phyloP scores from a whole-genome alignment of 2,113 vertebrate genomes.

The Rutilus rutilus region DNA sequence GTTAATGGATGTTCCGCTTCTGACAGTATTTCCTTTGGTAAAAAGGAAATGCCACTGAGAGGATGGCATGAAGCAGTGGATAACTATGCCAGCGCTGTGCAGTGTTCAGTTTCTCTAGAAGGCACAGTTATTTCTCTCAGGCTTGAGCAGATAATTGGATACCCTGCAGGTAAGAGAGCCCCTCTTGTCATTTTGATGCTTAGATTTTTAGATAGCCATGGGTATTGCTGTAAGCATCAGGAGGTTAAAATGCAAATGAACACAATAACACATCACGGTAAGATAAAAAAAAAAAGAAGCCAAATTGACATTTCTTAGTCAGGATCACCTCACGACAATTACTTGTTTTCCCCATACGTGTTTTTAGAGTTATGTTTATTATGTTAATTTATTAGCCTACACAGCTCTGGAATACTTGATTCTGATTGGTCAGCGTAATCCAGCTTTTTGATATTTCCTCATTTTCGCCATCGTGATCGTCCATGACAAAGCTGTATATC shows the following conservation, averaged over 20 bases:
- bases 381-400: too few relatives aligned
- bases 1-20: not conserved
- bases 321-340: too few relatives aligned
- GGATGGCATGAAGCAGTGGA: not conserved
- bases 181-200: slow-evolving; percentile 20
- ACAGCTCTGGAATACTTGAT: too few relatives aligned
- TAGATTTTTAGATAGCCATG: not conserved
- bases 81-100: not conserved
- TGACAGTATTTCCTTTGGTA: slow-evolving; percentile 18
- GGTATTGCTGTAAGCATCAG: not conserved
- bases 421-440: too few relatives aligned
- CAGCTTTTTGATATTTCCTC: too few relatives aligned
- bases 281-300: not conserved
- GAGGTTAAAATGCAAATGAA: not conserved
- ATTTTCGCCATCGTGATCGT: too few relatives aligned
- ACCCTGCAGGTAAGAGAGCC: slow-evolving; percentile 37
- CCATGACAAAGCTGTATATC: too few relatives aligned
- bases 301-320: not conserved
- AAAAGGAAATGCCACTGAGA: slow-evolving; percentile 22
- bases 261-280: not conserved
- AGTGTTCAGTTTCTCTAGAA: not conserved
- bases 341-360: not conserved
- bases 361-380: not conserved
- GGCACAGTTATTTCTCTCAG: slow-evolving; percentile 15
- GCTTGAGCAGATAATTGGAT: slow-evolving; percentile 48